Conservation (phyloP, 1,140 invertebrate genomes). For the Trichonephila clavipes region DNA sequence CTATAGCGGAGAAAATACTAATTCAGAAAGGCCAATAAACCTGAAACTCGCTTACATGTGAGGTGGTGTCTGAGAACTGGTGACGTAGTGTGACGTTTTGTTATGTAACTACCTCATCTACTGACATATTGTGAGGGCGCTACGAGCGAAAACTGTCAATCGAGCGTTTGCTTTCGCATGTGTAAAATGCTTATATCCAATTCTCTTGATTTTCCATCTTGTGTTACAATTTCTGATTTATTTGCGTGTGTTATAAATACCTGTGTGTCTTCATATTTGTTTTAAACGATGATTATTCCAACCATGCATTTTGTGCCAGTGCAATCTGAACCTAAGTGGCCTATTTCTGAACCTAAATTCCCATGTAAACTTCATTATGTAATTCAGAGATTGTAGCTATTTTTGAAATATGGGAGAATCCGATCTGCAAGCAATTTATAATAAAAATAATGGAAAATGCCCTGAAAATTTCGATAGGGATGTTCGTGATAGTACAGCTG, state of each 20-base stretch:
- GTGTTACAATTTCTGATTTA: neutral
- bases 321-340: conserved; percentile 52
- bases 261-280: neutral
- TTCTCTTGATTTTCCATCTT: neutral
- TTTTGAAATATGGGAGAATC: conserved; percentile 72
- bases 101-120: conserved; percentile 69
- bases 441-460: conserved; percentile 23
- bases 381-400: conserved; percentile 54
- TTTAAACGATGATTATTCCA: neutral
- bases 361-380: conserved; percentile 19
- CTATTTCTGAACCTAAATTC: conserved; percentile 68
- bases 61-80: neutral
- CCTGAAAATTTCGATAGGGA: conserved; percentile 28
- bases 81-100: conserved; percentile 66
- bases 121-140: conserved; percentile 68
- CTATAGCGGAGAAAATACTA: conserved; percentile 34
- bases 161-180: neutral
- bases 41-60: conserved; percentile 38
- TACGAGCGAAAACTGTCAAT: conserved; percentile 56
- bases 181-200: neutral
- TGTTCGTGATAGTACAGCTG: neutral
- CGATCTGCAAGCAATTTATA: conserved; percentile 59
- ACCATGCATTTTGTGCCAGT: neutral
- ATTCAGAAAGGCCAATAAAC: conserved; percentile 65
- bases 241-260: conserved; percentile 18